Evolutionary conservation across 1,140 invertebrate genomes (phyloP), one percentile per base, ranked within the genome.

Genomic region (Drosophila kohkoa): DNA sequence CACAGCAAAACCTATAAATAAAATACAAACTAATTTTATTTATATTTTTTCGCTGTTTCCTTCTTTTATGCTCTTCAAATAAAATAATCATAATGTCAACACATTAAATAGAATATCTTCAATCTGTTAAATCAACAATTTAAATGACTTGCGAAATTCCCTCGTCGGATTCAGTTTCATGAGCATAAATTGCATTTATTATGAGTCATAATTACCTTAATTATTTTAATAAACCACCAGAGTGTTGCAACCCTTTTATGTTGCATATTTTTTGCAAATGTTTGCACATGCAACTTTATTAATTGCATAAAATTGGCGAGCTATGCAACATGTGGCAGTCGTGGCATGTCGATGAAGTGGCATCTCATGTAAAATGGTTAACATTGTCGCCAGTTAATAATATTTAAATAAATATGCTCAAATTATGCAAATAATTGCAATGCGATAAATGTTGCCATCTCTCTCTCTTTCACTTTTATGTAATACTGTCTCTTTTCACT

Each of bases 11-110:
- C 49, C 63, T 70, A 85, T 85, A 88, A 89, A 85, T 88, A 88
- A 89, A 88, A 83, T 83, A 81, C 68, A 71, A 89, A 88, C 85
- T 88, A 88, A 88, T 88, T 89, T 88, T 88, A 81, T 88, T 88
- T 88, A 89, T 88, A 75, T 78, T 68, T 70, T 49, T 54, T 46
- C 32, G 43, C 13, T 60, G 7, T 38, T 67, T 20, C 35, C 25
- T 11, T 3, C 38, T 0, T 54, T 62, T 1, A 11, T 41, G 32
- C 15, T 25, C 35, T 28, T 6, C 46, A 28, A 79, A 86, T 86
- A 81, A 87, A 86, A 86, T 85, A 78, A 86, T 72, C 78, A 71
- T 78, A 66, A 67, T 66, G 64, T 51, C 69, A 70, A 51, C 74
- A 75, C 74, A 77, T 81, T 65, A 57, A 74, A 58, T 38, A 71